Base-by-base conservation (phyloP, 2,113 vertebrate genomes). In the Pseudois nayaur region DNA sequence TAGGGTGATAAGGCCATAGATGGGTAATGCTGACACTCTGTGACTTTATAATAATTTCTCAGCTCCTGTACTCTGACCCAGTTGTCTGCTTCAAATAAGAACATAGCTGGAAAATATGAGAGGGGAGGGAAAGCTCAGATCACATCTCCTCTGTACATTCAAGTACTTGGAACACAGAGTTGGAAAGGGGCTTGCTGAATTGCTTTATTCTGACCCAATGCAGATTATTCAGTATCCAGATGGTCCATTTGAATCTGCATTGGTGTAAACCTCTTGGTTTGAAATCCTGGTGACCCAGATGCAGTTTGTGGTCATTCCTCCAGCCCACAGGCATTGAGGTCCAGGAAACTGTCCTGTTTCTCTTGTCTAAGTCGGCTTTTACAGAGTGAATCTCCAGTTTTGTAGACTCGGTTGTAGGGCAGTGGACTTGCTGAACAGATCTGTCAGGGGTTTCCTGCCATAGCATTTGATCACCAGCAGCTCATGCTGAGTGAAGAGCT, bases 11-110 rank as follows among this genome's bases (percentile, higher is more conserved):
- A 29, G 74, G 74, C 74, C 25, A 29, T 78, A 45, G 43, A 29
- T 43, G 40, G 67, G 52, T 87, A 71, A 50, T 96, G 76, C 45
- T 52, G 15, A 92, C 50, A 88, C 60, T 57, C 36, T 31, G 5
- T 78, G 92, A 94, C 57, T 97, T 95, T 79, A 64, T 87, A 90
- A 76, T 83, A 67, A 95, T 12, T 64, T 83, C 21, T 45, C n/a
- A 84, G 33, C 78, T 8, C 36, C 6, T 91, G 60, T 83, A 15
- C 36, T 57, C 59, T 94, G 59, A 93, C 36, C 17, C 17, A 96
- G 21, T 95, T 60, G n/a, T 89, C 23, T 89, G 62, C 76, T 96
- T 96, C 74, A 92, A 55, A 71, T 87, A 55, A 96, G 89, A 92
- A 64, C 23, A 25, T 43, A 71, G 45, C 45, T 57, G 91, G 52